These are phyloP conservation scores for Ornithoptera alexandrae DNA, from an alignment of 2,888 invertebrate species.

Conservation along the genomic window DNA sequence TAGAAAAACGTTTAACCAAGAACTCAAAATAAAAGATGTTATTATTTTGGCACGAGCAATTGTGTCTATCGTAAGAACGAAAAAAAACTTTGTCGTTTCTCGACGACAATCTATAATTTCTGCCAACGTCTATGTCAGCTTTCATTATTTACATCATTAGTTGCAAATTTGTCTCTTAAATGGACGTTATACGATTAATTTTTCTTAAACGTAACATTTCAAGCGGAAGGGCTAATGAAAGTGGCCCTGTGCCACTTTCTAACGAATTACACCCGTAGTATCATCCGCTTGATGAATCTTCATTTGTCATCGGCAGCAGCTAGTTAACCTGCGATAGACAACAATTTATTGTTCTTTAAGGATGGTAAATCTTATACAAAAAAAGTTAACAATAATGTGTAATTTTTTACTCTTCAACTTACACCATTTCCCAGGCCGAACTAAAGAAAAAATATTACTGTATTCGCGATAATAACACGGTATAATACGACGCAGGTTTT, in stretches of 20 bases:
- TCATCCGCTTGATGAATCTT: slow-evolving; percentile 3
- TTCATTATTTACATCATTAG: slow-evolving; percentile 6
- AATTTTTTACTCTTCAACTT: neutral
- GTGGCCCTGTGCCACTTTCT: slow-evolving; percentile 42
- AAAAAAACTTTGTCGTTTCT: neutral
- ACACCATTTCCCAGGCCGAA: neutral
- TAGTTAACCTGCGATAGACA: neutral
- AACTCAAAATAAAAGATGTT: too few species aligned
- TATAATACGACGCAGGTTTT: neutral
- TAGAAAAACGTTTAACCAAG: too few species aligned
- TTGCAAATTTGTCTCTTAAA: neutral
- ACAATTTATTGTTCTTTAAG: too few species aligned
- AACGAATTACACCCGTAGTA: slow-evolving; percentile 31
- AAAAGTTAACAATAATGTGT: neutral
- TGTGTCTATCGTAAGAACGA: too few species aligned
- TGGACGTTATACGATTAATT: slow-evolving; percentile 10
- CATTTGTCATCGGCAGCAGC: neutral
- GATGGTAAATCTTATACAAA: neutral
- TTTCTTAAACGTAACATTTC: neutral
- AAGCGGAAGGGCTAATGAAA: slow-evolving; percentile 41
- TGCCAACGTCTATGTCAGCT: slow-evolving; percentile 6
- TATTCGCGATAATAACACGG: neutral
- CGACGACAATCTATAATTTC: neutral
- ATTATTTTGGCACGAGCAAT: too few species aligned
- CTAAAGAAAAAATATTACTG: too few species aligned